A percentile compares a stretch with the other conserved stretches of the same genome.
Evolutionary conservation across 2,113 vertebrate species (phyloP).

Genomic region (Sarotherodon lohbergeri): DNA sequence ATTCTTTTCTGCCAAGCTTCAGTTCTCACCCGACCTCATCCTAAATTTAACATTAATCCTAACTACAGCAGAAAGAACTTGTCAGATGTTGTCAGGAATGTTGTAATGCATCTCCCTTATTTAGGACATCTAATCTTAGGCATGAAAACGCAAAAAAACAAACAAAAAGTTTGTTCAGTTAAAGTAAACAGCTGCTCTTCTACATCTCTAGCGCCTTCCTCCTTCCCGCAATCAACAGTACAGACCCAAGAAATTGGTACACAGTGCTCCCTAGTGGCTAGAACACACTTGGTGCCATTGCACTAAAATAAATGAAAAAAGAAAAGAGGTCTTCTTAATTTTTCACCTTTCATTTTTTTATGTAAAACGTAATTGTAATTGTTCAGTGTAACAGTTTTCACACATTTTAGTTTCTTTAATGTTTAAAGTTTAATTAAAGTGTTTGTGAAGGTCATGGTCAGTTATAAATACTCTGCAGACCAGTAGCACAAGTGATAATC

Average conservation of each 20-base stretch:
- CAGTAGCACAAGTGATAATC: background rate
- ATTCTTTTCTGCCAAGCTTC: background rate
- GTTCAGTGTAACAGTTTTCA: background rate
- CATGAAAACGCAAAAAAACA: background rate
- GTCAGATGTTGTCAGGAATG: background rate
- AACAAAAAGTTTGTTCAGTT: background rate
- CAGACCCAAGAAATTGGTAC: background rate
- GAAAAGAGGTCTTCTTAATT: background rate
- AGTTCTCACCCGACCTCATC: background rate
- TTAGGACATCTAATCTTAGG: background rate
- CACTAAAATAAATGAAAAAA: background rate
- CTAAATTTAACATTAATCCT: background rate
- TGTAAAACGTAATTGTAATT: background rate
- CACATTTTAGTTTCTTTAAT: background rate
- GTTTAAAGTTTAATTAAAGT: background rate
- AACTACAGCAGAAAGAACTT: background rate
- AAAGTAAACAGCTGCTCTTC: background rate
- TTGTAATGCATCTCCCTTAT: background rate
- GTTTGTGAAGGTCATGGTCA: background rate
- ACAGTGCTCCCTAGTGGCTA: constrained; percentile 42
- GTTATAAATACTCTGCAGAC: background rate
- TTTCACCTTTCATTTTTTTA: background rate
- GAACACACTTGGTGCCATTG: background rate
- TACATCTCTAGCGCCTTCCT: background rate
- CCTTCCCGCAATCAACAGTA: background rate